phyloP scores from a whole-genome alignment of 2,888 invertebrate genomes.

The Cerceris rybyensis region DNA sequence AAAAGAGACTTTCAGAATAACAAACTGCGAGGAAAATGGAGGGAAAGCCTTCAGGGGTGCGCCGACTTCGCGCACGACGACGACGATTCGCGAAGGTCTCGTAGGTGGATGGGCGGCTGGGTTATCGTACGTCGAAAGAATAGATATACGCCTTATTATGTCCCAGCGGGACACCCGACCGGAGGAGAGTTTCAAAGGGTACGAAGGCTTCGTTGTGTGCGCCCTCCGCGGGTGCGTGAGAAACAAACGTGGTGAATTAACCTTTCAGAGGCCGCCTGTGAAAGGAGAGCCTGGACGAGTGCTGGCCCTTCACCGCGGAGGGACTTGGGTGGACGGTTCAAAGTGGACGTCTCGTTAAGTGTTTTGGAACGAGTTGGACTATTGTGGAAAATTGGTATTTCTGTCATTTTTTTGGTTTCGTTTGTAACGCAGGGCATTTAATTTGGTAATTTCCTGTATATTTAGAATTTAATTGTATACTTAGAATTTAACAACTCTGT shows the following conservation, averaged over 20 bases:
- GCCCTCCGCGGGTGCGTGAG: slow-evolving; percentile 36
- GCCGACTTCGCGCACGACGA: slow-evolving; percentile 9
- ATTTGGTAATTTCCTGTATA: too few species aligned
- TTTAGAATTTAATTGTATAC: too few species aligned
- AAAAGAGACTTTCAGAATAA: slow-evolving; percentile 75
- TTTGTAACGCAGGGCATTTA: too few species aligned
- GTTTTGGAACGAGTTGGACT: too few species aligned
- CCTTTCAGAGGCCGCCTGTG: slow-evolving; percentile 22
- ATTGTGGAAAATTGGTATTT: neutral
- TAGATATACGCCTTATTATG: slow-evolving; percentile 56
- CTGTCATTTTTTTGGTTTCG: too few species aligned
- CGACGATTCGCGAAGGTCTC: slow-evolving; percentile 42
- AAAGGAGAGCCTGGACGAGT: neutral
- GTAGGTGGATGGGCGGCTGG: slow-evolving; percentile 42
- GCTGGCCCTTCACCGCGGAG: neutral
- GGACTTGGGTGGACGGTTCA: neutral
- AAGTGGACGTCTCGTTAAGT: neutral
- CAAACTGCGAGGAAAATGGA: slow-evolving; percentile 70
- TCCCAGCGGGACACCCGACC: slow-evolving; percentile 45
- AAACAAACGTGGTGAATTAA: slow-evolving; percentile 47
- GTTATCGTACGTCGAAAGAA: slow-evolving; percentile 47
- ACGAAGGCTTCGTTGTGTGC: slow-evolving; percentile 1
- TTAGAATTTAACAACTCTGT: too few species aligned
- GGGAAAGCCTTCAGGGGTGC: slow-evolving; percentile 38
- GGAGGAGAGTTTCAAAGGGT: slow-evolving; percentile 36